These are phyloP conservation scores for Babyrousa celebensis DNA, from an alignment of 2,797 vertebrate genomes.

Conservation along the genomic window DNA sequence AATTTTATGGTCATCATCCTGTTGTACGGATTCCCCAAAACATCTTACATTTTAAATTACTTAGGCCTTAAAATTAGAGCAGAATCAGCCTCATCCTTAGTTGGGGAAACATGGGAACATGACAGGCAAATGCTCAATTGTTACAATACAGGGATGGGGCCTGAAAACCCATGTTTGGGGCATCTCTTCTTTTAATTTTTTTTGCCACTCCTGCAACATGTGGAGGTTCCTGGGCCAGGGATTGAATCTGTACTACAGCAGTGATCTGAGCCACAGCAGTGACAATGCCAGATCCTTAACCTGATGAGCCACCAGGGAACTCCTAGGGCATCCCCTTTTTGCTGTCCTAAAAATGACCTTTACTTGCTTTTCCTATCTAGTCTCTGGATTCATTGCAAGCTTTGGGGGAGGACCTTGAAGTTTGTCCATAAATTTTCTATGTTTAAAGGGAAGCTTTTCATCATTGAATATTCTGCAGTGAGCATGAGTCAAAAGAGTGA, in stretches of 20 bases:
- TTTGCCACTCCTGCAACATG: too few species aligned
- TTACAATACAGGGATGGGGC: background rate
- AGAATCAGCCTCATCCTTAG: background rate
- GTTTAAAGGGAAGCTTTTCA: constrained; percentile 74
- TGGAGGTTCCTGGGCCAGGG: too few species aligned
- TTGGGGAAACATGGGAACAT: background rate
- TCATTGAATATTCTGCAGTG: constrained; percentile 59
- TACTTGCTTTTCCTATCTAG: constrained; percentile 30
- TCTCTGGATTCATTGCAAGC: constrained; percentile 69
- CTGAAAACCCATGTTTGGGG: background rate
- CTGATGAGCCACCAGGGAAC: too few species aligned
- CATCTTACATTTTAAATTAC: constrained; percentile 33
- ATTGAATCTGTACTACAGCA: too few species aligned
- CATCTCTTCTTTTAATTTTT: background rate
- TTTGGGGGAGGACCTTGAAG: constrained; percentile 57
- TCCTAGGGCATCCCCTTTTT: background rate
- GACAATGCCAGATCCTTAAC: too few species aligned
- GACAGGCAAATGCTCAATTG: constrained; percentile 9
- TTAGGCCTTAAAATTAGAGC: background rate
- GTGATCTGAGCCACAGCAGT: too few species aligned
- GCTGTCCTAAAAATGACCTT: constrained; percentile 40
- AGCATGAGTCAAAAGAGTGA: constrained; percentile 77
- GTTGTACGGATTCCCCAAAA: constrained; percentile 20
- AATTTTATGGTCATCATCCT: background rate
- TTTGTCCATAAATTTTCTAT: constrained; percentile 63